Evolutionary conservation across 2,797 vertebrate species (phyloP).

Genomic region (Xerus rutilus): DNA sequence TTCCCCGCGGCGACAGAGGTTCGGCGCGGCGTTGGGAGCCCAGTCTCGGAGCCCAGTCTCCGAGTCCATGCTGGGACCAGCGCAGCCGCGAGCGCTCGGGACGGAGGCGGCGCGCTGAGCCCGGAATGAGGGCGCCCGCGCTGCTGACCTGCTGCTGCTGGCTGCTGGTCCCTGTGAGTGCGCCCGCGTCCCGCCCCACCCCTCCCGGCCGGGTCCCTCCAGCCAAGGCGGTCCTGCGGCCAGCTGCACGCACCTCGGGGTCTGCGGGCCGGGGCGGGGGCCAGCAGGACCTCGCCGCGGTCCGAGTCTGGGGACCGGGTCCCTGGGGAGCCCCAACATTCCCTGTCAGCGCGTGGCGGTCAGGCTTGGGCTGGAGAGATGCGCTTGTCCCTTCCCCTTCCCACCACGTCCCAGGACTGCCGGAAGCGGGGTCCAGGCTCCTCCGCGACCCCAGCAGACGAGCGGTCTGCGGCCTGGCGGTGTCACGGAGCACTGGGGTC

Average conservation of each 20-base stretch:
- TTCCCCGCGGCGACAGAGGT: not conserved
- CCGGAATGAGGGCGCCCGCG: slow-evolving; percentile 66
- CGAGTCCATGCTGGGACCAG: not conserved
- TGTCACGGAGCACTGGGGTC: not conserved
- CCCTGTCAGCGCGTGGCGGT: no score
- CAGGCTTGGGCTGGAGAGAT: not conserved
- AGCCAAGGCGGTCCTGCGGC: not conserved
- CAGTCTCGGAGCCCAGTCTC: not conserved
- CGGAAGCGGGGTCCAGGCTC: not conserved
- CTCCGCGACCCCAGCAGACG: not conserved
- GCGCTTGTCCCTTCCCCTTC: not conserved
- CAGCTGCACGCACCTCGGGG: not conserved
- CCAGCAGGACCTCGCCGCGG: not conserved
- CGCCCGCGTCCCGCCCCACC: not conserved
- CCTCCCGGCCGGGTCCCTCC: not conserved
- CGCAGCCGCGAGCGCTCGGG: not conserved
- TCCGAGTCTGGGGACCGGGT: not conserved
- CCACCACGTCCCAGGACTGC: not conserved
- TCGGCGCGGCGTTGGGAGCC: not conserved
- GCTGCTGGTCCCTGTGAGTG: slow-evolving; percentile 85
- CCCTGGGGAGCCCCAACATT: not conserved
- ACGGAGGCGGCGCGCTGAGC: not conserved
- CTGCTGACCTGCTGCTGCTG: slow-evolving; percentile 83
- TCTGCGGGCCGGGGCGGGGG: not conserved
- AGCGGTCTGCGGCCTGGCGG: not conserved